Conservation (phyloP, 2,113 vertebrate species). For the Orthonyx spaldingii region DNA sequence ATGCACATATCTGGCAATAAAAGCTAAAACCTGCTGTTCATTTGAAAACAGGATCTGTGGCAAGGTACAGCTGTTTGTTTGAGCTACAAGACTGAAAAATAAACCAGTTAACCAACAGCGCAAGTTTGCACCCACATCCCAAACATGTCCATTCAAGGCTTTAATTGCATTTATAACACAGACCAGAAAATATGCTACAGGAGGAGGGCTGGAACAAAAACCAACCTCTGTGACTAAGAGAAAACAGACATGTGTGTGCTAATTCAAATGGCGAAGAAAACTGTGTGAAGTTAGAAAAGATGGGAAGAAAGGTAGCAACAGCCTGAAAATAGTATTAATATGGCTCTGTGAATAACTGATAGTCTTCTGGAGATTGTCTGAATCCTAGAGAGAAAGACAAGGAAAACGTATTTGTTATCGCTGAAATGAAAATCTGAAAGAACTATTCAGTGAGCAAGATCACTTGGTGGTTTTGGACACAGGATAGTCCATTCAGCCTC, state of each 20-base stretch:
- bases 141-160: neutral
- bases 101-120: neutral
- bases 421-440: neutral
- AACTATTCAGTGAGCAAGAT: neutral
- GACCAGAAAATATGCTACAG: neutral
- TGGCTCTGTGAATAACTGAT: neutral
- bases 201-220: neutral
- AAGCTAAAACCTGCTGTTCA: neutral
- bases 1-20: neutral
- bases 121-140: neutral
- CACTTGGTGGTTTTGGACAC: neutral
- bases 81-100: neutral
- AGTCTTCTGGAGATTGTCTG: neutral
- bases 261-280: neutral
- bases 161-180: conserved; percentile 1
- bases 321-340: neutral
- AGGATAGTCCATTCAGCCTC: neutral
- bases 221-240: neutral
- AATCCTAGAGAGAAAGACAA: neutral
- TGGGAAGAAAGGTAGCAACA: neutral
- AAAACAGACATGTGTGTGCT: neutral
- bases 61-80: neutral
- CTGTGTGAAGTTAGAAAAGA: neutral
- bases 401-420: neutral
- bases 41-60: neutral